Evolutionary conservation across 2,888 invertebrate species (phyloP).

Genomic region (Bombylius discolor): DNA sequence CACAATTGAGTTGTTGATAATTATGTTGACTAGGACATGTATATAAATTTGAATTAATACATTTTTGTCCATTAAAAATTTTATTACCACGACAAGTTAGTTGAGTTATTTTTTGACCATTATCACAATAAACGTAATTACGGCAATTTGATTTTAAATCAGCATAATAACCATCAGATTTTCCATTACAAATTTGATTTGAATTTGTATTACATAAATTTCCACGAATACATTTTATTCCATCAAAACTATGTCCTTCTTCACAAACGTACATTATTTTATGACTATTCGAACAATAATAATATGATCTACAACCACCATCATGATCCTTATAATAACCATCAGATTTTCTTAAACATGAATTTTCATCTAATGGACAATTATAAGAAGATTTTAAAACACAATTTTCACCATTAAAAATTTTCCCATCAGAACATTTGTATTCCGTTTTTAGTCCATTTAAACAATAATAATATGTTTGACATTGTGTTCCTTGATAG

Average conservation of each 20-base stretch:
- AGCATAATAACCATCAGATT: slow-evolving; percentile 44
- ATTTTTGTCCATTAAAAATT: slow-evolving; percentile 46
- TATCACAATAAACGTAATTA: slow-evolving; percentile 47
- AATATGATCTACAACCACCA: slow-evolving; percentile 46
- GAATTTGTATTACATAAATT: slow-evolving; percentile 20
- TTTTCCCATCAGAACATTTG: slow-evolving; percentile 36
- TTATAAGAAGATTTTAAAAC: slow-evolving; percentile 37
- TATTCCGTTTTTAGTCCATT: slow-evolving; percentile 40
- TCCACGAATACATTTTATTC: slow-evolving; percentile 37
- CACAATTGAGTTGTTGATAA: slow-evolving; percentile 25
- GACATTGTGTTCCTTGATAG: slow-evolving; percentile 41
- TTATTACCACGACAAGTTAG: slow-evolving; percentile 44
- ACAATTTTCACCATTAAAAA: slow-evolving; percentile 48
- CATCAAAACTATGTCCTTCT: slow-evolving; percentile 41
- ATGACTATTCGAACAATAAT: slow-evolving; percentile 42
- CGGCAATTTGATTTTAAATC: slow-evolving; percentile 43
- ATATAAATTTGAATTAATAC: slow-evolving; percentile 37
- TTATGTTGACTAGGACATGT: slow-evolving; percentile 35
- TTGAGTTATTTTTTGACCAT: slow-evolving; percentile 42
- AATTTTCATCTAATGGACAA: slow-evolving; percentile 40
- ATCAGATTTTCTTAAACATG: slow-evolving; percentile 41
- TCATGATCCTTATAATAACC: slow-evolving; percentile 40
- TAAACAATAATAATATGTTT: slow-evolving; percentile 45
- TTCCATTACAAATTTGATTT: slow-evolving; percentile 35
- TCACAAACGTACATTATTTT: slow-evolving; percentile 47